Evolutionary conservation across 2,797 vertebrate genomes (phyloP).

Genomic region (Leptatherina wallacei): DNA sequence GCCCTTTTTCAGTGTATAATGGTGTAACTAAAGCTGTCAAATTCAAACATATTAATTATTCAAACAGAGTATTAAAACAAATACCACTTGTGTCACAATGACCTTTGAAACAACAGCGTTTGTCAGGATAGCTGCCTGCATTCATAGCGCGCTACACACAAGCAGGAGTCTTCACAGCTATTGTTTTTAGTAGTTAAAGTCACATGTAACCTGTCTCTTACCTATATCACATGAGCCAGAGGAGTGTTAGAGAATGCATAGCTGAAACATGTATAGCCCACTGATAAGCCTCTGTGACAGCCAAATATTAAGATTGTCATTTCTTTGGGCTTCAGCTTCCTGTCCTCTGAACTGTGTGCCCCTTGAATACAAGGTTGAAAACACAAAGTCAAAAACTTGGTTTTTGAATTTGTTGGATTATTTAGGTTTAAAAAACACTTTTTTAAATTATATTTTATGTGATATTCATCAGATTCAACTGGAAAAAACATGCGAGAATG

Average conservation of each 20-base stretch:
- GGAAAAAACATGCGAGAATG: too few relatives aligned
- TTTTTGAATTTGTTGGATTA: too few relatives aligned
- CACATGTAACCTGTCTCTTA: slow-evolving; percentile 45
- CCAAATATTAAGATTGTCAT: slow-evolving; percentile 25
- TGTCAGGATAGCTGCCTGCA: slow-evolving; percentile 23
- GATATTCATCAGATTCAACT: too few relatives aligned
- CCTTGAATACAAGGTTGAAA: background rate
- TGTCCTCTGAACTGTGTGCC: background rate
- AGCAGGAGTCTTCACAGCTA: slow-evolving; percentile 27
- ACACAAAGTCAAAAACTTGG: background rate
- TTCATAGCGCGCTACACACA: slow-evolving; percentile 37
- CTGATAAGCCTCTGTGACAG: slow-evolving; percentile 43
- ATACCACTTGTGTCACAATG: slow-evolving; percentile 34
- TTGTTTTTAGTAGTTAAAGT: slow-evolving; percentile 65
- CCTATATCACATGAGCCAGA: slow-evolving; percentile 38
- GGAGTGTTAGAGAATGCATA: slow-evolving; percentile 26
- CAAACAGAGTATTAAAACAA: slow-evolving; percentile 9
- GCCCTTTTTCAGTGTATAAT: slow-evolving; percentile 4
- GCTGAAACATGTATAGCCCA: slow-evolving; percentile 28
- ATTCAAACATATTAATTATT: slow-evolving; percentile 12
- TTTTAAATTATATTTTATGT: too few relatives aligned
- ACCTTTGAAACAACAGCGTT: slow-evolving; percentile 48
- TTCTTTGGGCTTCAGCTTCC: slow-evolving; percentile 25
- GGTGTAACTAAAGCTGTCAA: slow-evolving; percentile 23
- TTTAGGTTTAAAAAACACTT: too few relatives aligned